These are phyloP conservation scores for Gryllus longicercus DNA, from an alignment of 2,888 invertebrate species.

Conservation along the genomic window DNA sequence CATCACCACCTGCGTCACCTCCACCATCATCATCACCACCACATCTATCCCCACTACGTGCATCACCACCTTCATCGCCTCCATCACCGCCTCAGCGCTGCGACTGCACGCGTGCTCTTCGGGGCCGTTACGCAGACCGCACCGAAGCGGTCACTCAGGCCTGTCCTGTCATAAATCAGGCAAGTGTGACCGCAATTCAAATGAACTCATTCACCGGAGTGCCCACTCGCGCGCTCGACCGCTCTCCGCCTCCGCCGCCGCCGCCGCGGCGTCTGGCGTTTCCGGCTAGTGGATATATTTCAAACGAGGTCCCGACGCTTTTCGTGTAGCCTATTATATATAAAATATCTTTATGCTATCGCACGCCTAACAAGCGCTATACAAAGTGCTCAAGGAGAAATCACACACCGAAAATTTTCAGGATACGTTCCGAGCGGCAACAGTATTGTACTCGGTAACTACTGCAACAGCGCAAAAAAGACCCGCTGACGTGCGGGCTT, in stretches of 20 bases:
- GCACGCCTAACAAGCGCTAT: neutral
- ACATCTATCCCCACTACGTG: no score
- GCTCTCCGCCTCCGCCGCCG: neutral
- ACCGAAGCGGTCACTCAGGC: neutral
- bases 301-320: neutral
- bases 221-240: neutral
- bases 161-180: constrained; percentile 17
- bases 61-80: no score
- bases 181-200: constrained; percentile 17
- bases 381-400: neutral
- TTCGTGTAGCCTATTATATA: constrained; percentile 9
- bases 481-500: no score
- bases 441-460: no score
- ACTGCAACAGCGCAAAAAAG: no score
- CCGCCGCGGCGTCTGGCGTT: neutral
- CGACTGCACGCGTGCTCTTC: neutral
- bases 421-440: no score
- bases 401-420: neutral
- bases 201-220: constrained; percentile 10
- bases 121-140: neutral
- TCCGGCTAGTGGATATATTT: constrained; percentile 1
- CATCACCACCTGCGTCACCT: no score
- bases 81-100: no score
- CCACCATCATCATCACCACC: no score
- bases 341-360: neutral